Evolutionary conservation across 2,888 invertebrate species (phyloP).

Genomic region (Lepidonotus clava): DNA sequence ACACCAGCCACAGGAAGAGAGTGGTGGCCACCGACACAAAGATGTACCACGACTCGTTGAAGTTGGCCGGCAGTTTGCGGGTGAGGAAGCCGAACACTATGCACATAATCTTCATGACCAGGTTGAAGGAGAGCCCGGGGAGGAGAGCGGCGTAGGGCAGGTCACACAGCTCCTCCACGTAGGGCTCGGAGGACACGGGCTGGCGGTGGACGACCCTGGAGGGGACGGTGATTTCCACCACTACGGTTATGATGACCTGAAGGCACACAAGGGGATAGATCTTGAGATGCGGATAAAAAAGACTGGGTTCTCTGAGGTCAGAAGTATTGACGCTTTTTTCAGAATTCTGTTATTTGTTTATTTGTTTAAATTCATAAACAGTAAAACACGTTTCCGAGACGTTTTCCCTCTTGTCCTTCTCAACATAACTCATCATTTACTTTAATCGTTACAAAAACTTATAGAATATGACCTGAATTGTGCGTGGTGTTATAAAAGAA

Average conservation of each 20-base stretch:
- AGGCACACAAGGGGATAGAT: too few species aligned
- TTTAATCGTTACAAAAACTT: too few species aligned
- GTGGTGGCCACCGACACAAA: constrained; percentile 62
- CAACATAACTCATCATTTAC: too few species aligned
- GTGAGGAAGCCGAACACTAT: constrained; percentile 60
- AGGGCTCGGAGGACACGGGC: constrained; percentile 67
- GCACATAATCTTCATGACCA: constrained; percentile 57
- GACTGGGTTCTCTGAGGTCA: too few species aligned
- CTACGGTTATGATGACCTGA: constrained; percentile 5
- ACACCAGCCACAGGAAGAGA: constrained; percentile 61
- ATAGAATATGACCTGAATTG: too few species aligned
- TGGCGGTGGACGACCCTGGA: constrained; percentile 57
- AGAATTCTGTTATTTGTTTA: too few species aligned
- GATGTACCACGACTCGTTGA: constrained; percentile 65
- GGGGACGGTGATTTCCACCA: neutral
- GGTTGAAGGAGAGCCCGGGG: constrained; percentile 66
- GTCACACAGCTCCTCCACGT: constrained; percentile 69
- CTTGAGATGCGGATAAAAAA: too few species aligned
- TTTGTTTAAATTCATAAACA: too few species aligned
- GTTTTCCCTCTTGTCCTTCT: too few species aligned
- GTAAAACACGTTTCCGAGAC: too few species aligned
- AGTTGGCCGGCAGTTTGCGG: constrained; percentile 62
- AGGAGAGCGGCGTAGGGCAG: constrained; percentile 68
- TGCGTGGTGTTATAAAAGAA: too few species aligned
- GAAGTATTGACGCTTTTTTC: too few species aligned